A percentile compares a stretch with the other conserved stretches of the same genome.
Conservation (phyloP, 2,888 invertebrate species). For the Leuctra nigra region DNA sequence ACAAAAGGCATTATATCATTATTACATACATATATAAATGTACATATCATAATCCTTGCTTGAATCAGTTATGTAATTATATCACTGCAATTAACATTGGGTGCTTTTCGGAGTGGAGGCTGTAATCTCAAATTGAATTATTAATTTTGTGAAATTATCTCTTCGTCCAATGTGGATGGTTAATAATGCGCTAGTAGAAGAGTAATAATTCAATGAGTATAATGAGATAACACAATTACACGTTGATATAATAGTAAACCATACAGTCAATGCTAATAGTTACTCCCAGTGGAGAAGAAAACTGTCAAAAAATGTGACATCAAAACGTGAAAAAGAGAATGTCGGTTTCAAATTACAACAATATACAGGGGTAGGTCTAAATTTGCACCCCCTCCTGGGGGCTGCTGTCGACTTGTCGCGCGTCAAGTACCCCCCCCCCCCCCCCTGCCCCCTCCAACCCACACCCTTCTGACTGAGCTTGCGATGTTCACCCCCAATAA, state of each 20-base stretch:
- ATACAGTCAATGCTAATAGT: conserved; percentile 14
- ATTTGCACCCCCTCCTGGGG: conserved; percentile 18
- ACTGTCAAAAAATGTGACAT: conserved; percentile 24
- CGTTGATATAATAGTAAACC: conserved; percentile 1
- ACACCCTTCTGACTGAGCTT: background rate
- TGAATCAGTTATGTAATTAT: no score
- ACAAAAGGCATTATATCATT: no score
- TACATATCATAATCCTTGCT: no score
- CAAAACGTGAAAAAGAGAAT: conserved; percentile 16
- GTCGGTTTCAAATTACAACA: conserved; percentile 20
- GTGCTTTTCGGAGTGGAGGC: no score
- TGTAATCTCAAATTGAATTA: conserved; percentile 14
- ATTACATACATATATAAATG: no score
- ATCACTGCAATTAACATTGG: no score
- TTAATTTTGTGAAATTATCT: conserved; percentile 12
- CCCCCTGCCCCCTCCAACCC: conserved; percentile 7
- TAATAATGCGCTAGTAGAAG: conserved; percentile 12
- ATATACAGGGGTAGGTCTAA: conserved; percentile 18
- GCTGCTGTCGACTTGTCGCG: conserved; percentile 14
- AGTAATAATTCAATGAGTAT: conserved; percentile 3
- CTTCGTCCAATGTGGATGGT: background rate
- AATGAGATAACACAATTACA: conserved; percentile 14
- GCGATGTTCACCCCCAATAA: conserved; percentile 14
- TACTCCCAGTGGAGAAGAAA: conserved; percentile 8
- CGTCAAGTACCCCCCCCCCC: conserved; percentile 10